Percentiles rank a stretch among this genome's conserved stretches.
Conservation (phyloP, 2,113 vertebrate genomes). For the Carassius carassius region DNA sequence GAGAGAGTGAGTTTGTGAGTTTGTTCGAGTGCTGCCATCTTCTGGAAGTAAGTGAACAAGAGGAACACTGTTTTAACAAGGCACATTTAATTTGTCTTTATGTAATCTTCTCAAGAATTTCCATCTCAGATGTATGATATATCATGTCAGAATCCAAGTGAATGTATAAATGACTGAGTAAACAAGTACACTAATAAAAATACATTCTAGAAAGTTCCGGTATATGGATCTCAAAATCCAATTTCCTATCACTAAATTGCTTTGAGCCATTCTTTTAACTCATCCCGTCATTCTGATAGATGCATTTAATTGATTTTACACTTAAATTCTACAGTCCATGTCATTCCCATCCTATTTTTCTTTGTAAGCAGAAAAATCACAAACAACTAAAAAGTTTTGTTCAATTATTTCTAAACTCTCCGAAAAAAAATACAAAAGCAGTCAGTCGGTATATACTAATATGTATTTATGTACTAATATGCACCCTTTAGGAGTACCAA, state of each 20-base stretch:
- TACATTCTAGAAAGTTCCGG: not conserved
- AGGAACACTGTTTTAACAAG: conserved; percentile 18
- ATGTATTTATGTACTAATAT: not conserved
- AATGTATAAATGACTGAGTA: conserved; percentile 44
- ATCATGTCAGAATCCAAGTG: conserved; percentile 31
- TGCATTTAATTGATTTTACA: conserved; percentile 1
- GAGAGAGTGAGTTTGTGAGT: not conserved
- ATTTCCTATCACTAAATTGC: not conserved
- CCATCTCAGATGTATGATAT: conserved; percentile 25
- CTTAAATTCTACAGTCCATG: not conserved
- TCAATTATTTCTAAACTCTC: not conserved
- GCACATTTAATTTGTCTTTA: conserved; percentile 44
- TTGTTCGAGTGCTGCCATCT: conserved; percentile 26
- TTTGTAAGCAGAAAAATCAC: not conserved
- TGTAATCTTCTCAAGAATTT: conserved; percentile 2
- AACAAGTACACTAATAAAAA: conserved; percentile 42
- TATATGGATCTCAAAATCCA: not conserved
- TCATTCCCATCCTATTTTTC: not conserved
- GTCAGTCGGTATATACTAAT: not conserved
- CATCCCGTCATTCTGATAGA: not conserved
- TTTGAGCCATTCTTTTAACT: too few species aligned
- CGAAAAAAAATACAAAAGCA: not conserved
- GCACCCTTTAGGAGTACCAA: too few species aligned
- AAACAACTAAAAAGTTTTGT: too few species aligned
- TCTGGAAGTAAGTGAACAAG: not conserved